These are phyloP conservation scores for Tiliqua scincoides DNA, from an alignment of 2,113 vertebrate genomes.

Conservation along the genomic window DNA sequence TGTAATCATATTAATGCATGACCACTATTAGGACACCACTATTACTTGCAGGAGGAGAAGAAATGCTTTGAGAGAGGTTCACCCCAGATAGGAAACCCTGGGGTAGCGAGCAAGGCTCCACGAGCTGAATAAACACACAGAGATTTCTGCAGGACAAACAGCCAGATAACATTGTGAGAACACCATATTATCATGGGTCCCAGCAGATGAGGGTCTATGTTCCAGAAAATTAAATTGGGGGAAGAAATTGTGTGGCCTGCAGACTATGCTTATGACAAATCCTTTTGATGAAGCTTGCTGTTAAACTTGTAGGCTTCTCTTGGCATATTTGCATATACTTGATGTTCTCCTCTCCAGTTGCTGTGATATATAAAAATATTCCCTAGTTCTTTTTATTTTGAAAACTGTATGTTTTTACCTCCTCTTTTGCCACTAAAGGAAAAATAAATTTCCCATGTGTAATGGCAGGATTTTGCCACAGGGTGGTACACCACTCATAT, in stretches of 20 bases:
- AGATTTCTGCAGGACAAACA: constrained; percentile 30
- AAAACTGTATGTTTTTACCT: not conserved
- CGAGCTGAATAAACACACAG: constrained; percentile 9
- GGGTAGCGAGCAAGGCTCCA: constrained; percentile 7
- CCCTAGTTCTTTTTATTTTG: constrained; percentile 27
- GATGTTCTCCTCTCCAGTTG: constrained; percentile 35
- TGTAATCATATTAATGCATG: constrained; percentile 44
- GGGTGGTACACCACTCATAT: constrained; percentile 87
- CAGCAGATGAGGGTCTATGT: not conserved
- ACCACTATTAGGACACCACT: constrained; percentile 31
- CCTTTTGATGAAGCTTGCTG: constrained; percentile 11
- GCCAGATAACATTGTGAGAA: not conserved
- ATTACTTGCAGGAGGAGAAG: constrained; percentile 40
- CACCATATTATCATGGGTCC: not conserved
- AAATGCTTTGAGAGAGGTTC: constrained; percentile 21
- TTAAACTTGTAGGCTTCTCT: constrained; percentile 45
- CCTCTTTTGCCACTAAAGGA: not conserved
- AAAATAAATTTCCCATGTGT: constrained; percentile 65
- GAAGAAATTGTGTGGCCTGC: not conserved
- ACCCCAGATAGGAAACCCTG: constrained; percentile 41
- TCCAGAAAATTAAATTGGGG: constrained; percentile 21
- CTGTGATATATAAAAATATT: constrained; percentile 32
- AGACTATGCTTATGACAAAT: constrained; percentile 7
- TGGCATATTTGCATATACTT: constrained; percentile 39
- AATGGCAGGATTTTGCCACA: constrained; percentile 88